Percentiles rank a stretch among this genome's conserved stretches.
These are phyloP conservation scores for Anoplolepis gracilipes DNA, from an alignment of 1,140 invertebrate genomes.

Conservation along the genomic window DNA sequence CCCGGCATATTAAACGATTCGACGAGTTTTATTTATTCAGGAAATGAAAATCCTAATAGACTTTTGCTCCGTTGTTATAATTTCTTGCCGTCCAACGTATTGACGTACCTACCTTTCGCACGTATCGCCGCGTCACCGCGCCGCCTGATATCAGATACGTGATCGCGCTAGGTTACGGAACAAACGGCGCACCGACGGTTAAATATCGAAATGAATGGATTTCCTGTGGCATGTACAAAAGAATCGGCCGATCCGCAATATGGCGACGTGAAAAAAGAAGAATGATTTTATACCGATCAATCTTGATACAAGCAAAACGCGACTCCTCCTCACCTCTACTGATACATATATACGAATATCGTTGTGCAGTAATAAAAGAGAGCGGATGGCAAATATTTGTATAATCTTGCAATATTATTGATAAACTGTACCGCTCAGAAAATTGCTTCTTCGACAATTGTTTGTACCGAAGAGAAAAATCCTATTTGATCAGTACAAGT, in stretches of 20 bases:
- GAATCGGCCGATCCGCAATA: slow-evolving; percentile 4
- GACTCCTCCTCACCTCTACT: slow-evolving; percentile 19
- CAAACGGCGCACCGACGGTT: slow-evolving; percentile 60
- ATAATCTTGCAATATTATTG: slow-evolving; percentile 56
- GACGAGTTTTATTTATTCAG: slow-evolving; percentile 76
- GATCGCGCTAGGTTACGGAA: slow-evolving; percentile 66
- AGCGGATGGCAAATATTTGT: slow-evolving; percentile 60
- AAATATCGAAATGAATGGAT: slow-evolving; percentile 65
- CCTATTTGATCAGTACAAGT: slow-evolving; percentile 3
- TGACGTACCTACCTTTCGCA: slow-evolving; percentile 71
- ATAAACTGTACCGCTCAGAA: slow-evolving; percentile 39
- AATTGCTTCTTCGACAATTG: slow-evolving; percentile 34
- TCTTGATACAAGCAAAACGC: slow-evolving; percentile 48
- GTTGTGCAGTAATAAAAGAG: slow-evolving; percentile 57
- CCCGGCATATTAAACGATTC: slow-evolving; percentile 75
- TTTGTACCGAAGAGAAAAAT: slow-evolving; percentile 39
- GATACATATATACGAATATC: slow-evolving; percentile 40
- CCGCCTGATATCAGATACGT: slow-evolving; percentile 59
- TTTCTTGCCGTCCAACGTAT: slow-evolving; percentile 73
- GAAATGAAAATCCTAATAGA: slow-evolving; percentile 79
- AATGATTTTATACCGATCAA: slow-evolving; percentile 47
- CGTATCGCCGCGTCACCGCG: slow-evolving; percentile 63
- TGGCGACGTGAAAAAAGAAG: slow-evolving; percentile 37
- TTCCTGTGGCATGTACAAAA: slow-evolving; percentile 46
- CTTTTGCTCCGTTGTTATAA: slow-evolving; percentile 76